Base-by-base conservation (phyloP, 1,140 invertebrate genomes). In the Zaprionus taronus region DNA sequence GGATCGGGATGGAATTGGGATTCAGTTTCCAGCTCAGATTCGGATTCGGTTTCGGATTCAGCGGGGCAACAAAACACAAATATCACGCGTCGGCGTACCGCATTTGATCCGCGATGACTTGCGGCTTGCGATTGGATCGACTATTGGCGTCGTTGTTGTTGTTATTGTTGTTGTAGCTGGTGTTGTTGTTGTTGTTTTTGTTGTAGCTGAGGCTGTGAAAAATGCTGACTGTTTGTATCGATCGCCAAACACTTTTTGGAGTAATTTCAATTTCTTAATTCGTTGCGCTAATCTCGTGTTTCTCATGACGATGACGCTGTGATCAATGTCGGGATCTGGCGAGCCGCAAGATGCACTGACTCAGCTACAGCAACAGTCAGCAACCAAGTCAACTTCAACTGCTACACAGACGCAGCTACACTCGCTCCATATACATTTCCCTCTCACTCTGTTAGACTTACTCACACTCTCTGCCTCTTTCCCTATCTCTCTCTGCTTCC, bases 231-330 rank as follows among this genome's bases (percentile, higher is more conserved):
- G 72, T 85, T 86, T 72, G 85, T 79, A 90, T 80, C 81, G 86
- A 90, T 90, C 85, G 82, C 70, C 85, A 85, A 90, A 90, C 85
- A 84, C 85, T 85, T 89, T 89, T 89, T 90, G 71, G 85, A 90
- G 85, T 90, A 91, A 90, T 90, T 90, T 90, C 85, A 90, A 90
- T 90, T 90, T 90, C 81, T 90, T 90, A 85, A 90, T 90, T 90
- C 85, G 85, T 90, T 90, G 85, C 85, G 85, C 85, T 90, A 90
- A 90, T 90, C 85, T 90, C 66, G 81, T 77, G 78, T 79, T 89
- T 89, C 84, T 84, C 85, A 83, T 83, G 78, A 87, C 75, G 75
- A 71, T 70, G 72, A 75, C 72, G 72, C 65, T 62, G 49, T 64
- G 73, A 72, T 76, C 73, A 65, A 65, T 72, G 73, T 76, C 68